Percentiles rank a stretch among this genome's conserved stretches.
Conservation (phyloP, 1,140 invertebrate species). For the Eurosta solidaginis region DNA sequence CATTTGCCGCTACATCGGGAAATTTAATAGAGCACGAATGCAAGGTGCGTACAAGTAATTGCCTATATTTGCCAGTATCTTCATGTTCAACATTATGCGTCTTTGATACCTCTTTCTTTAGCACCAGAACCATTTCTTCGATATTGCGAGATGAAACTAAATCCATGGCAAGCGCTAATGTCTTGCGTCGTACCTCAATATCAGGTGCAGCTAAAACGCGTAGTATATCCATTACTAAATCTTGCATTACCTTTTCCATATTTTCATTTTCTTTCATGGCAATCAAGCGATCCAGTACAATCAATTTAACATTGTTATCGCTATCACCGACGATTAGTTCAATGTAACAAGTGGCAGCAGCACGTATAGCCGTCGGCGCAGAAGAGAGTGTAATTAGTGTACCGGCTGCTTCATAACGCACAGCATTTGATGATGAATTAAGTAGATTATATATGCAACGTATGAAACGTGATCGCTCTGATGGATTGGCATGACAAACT, state of each 20-base stretch:
- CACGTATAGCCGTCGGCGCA: constrained; percentile 96
- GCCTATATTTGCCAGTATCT: constrained; percentile 93
- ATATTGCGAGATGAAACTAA: constrained; percentile 92
- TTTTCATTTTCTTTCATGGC: constrained; percentile 84
- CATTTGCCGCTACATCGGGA: constrained; percentile 91
- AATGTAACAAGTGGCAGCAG: constrained; percentile 96
- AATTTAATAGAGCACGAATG: constrained; percentile 96
- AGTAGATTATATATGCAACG: constrained; percentile 97
- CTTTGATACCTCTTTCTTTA: constrained; percentile 94
- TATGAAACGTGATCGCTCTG: constrained; percentile 94
- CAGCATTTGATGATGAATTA: constrained; percentile 94
- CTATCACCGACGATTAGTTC: constrained; percentile 98
- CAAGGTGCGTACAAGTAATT: constrained; percentile 91
- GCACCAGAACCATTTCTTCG: constrained; percentile 92
- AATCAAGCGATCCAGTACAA: constrained; percentile 93
- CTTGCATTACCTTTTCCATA: constrained; percentile 92
- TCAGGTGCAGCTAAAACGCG: constrained; percentile 92
- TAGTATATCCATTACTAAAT: constrained; percentile 98
- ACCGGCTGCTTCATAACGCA: constrained; percentile 97
- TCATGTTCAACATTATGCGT: constrained; percentile 92
- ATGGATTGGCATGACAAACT: constrained; percentile 97
- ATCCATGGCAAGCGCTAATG: constrained; percentile 86
- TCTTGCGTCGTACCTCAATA: constrained; percentile 91
- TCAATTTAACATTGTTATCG: constrained; percentile 99
- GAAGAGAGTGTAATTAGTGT: constrained; percentile 98